Base-by-base conservation (phyloP, 1,140 invertebrate genomes). In the Odontomachus brunneus region DNA sequence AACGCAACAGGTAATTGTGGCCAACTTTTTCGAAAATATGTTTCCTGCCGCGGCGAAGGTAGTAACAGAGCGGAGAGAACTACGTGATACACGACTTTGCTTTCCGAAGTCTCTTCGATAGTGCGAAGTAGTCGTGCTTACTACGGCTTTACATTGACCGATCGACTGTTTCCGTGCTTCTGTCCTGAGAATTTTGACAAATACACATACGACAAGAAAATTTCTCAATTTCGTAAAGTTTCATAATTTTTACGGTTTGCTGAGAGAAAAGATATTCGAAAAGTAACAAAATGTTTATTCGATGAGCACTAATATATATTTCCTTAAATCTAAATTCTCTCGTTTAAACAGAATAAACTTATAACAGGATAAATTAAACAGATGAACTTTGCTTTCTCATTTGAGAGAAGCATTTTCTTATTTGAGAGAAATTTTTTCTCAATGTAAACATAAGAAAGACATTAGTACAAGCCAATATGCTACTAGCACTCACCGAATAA, bases 41-140 rank as follows among this genome's bases (percentile, higher is more conserved):
- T 78, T 80, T 0, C 33, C 3, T 4, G 49, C 3, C 9, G 5
- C 48, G 33, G n/a, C 2, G 48, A 59, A 71, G 51, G 12, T 7
- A 78, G 14, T 51, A 55, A 55, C n/a, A n/a, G 29, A 67, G 29
- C 26, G 29, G 2, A 55, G 65, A 78, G 11, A 7, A 7, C 22
- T 67, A 14, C 3, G 29, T 59, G 75, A 80, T 71, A 80, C 51
- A 80, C 22, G 53, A 80, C 67, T 80, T 71, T 80, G 75, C 65
- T 80, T 59, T 80, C 44, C n/a, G n/a, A 24, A n/a, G 3, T 17
- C 2, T 44, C 49, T 26, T 78, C 51, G 26, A 59, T 22, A 57
- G n/a, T 29, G 53, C 29, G 29, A 19, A 22, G 53, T 19, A 55
- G 48, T 80, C 33, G 63, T 57, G 67, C 49, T 38, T 78, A 55